phyloP scores from a whole-genome alignment of 2,797 vertebrate species.

The Cheirogaleus major region DNA sequence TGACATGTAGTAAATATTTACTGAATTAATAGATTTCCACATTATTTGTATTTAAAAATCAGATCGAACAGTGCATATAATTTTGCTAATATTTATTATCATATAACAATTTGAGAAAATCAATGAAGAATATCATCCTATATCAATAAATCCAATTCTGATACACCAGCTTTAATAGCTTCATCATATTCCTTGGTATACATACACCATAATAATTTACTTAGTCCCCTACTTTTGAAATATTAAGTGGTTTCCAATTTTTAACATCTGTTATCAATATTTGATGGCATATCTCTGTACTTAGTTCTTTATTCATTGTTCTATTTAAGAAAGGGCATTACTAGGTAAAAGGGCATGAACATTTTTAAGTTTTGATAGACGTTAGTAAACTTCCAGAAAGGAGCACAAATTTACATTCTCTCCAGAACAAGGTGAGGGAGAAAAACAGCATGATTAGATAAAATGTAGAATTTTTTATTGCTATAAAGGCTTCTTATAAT shows the following conservation, averaged over 20 bases:
- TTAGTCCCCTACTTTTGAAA: neutral
- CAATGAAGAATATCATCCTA: neutral
- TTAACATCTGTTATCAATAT: neutral
- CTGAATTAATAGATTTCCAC: neutral
- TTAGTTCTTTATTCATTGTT: neutral
- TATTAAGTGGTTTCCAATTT: neutral
- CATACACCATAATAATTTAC: neutral
- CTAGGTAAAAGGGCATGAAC: neutral
- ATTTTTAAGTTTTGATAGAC: neutral
- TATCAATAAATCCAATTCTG: neutral
- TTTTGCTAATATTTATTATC: neutral
- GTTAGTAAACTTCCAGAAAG: neutral
- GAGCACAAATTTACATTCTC: neutral
- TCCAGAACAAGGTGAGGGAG: neutral
- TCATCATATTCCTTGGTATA: neutral
- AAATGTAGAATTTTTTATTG: neutral
- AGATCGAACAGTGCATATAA: neutral
- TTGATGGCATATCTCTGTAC: neutral
- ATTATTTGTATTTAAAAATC: conserved; percentile 7
- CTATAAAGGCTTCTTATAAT: neutral
- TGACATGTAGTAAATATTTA: neutral
- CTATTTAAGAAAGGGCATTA: neutral
- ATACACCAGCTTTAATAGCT: neutral
- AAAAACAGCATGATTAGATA: neutral
- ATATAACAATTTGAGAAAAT: neutral